A percentile compares a stretch with the other conserved stretches of the same genome.
phyloP scores from a whole-genome alignment of 2,797 vertebrate genomes.

The Vipera latastei region DNA sequence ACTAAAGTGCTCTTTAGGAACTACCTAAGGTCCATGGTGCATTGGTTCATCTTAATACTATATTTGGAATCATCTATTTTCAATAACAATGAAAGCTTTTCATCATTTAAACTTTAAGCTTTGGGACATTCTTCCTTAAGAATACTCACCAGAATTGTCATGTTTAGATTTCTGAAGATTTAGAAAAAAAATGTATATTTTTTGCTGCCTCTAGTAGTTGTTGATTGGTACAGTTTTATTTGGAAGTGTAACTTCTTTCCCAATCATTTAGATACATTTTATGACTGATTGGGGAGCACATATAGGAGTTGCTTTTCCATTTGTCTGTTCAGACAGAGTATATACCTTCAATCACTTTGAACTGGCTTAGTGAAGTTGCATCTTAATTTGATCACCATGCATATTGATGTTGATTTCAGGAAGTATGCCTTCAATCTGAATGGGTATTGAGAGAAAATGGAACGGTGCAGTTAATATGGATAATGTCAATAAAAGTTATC shows the following conservation, averaged over 20 bases:
- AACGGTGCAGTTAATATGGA: background rate
- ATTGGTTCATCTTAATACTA: constrained; percentile 8
- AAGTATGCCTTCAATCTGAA: background rate
- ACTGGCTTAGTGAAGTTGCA: background rate
- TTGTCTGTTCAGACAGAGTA: background rate
- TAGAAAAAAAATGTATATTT: background rate
- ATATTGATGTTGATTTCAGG: background rate
- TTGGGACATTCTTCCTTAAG: background rate
- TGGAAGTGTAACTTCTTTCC: background rate
- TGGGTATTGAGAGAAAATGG: background rate
- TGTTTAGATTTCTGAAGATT: background rate
- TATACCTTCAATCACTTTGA: background rate
- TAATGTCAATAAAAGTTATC: too few species aligned
- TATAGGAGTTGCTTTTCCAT: background rate
- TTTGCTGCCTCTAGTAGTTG: background rate
- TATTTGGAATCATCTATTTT: background rate
- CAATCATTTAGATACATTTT: background rate
- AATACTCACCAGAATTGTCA: background rate
- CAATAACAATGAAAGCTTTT: background rate
- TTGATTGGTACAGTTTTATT: background rate
- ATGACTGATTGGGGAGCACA: background rate
- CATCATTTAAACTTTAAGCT: background rate
- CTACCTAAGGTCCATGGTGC: constrained; percentile 21
- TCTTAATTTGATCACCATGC: background rate
- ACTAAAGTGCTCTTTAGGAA: constrained; percentile 16